These are phyloP conservation scores for Anguilla pacifica DNA, from an alignment of 2,797 vertebrate genomes.

Conservation along the genomic window DNA sequence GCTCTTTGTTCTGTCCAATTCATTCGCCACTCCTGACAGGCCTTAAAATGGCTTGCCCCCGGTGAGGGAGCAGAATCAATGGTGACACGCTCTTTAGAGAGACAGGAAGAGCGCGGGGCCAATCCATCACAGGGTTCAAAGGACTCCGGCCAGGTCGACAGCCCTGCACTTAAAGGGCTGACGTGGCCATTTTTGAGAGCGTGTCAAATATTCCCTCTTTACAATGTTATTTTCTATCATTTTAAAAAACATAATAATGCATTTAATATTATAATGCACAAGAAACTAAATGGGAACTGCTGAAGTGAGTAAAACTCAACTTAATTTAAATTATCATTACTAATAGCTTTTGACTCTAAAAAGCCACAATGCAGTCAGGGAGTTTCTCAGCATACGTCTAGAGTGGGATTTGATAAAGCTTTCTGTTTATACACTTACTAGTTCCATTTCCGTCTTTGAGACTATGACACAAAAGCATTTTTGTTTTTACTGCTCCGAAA, in stretches of 20 bases:
- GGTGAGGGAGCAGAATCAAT: conserved; percentile 29
- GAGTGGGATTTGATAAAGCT: neutral
- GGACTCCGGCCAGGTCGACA: conserved; percentile 12
- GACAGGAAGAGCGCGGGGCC: conserved; percentile 4
- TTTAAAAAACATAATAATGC: neutral
- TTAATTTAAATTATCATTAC: neutral
- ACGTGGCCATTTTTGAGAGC: neutral
- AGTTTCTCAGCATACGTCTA: neutral
- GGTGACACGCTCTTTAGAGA: conserved; percentile 22
- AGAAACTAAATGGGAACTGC: neutral
- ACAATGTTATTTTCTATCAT: too few relatives aligned
- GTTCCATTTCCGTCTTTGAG: neutral
- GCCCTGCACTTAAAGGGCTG: neutral
- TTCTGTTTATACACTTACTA: neutral
- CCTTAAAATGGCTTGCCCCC: conserved; percentile 20
- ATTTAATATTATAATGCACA: neutral
- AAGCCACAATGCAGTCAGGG: neutral
- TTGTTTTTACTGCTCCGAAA: neutral
- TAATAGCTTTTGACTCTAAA: neutral
- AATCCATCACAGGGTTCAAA: conserved; percentile 23
- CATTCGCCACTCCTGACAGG: conserved; percentile 18
- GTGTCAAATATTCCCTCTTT: neutral
- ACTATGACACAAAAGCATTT: neutral
- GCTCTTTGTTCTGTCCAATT: conserved; percentile 15
- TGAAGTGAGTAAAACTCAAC: neutral